Evolutionary conservation across 2,797 vertebrate species (phyloP).

Genomic region (Allobates femoralis): DNA sequence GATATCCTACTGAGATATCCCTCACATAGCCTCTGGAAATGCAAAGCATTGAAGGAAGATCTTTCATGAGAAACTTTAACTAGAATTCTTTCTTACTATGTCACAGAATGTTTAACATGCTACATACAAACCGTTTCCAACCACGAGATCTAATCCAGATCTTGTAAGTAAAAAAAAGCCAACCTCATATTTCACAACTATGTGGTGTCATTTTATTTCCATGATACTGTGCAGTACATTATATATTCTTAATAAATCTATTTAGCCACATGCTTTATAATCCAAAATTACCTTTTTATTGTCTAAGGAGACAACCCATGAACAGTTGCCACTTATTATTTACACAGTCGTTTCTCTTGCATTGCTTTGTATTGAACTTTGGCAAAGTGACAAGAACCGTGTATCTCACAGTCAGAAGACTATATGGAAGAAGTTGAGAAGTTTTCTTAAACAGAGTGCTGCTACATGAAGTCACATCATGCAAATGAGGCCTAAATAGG

Average conservation of each 20-base stretch:
- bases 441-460: not conserved
- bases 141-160: not conserved
- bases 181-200: not conserved
- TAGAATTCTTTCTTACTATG: not conserved
- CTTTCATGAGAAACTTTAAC: too few species aligned
- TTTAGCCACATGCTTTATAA: not conserved
- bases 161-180: not conserved
- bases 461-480: constrained; percentile 33
- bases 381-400: not conserved
- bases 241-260: not conserved
- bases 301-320: not conserved
- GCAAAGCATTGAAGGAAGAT: too few species aligned
- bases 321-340: not conserved
- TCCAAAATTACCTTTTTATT: not conserved
- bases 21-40: too few species aligned
- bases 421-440: not conserved
- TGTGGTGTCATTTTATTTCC: not conserved
- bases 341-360: not conserved
- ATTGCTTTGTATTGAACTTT: not conserved
- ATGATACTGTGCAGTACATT: not conserved
- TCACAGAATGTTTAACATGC: not conserved
- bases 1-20: too few species aligned
- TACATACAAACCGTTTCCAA: too few species aligned
- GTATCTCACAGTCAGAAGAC: not conserved
- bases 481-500: constrained; percentile 15